These are phyloP conservation scores for Hypomecis punctinalis DNA, from an alignment of 2,888 invertebrate species.

Conservation along the genomic window DNA sequence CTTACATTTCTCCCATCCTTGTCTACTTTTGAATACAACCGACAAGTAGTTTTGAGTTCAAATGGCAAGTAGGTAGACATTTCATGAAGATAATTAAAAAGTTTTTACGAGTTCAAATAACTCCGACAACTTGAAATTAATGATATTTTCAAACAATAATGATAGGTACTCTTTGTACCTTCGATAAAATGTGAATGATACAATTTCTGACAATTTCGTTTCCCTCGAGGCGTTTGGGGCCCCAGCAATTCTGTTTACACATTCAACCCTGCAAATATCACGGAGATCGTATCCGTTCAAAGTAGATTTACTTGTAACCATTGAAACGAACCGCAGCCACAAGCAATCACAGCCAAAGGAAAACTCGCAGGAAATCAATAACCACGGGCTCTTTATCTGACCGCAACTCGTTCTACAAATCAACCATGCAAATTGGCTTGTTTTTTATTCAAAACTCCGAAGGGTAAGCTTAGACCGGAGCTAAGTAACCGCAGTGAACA, in stretches of 20 bases:
- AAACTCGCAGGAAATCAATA: conserved; percentile 53
- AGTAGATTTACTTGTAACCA: conserved; percentile 38
- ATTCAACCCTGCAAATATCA: conserved; percentile 6
- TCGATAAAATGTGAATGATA: too few relatives aligned
- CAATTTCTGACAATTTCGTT: too few relatives aligned
- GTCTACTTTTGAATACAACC: too few relatives aligned
- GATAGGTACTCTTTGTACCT: too few relatives aligned
- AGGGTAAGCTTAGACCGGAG: conserved; percentile 5
- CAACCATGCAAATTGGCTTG: conserved; percentile 57
- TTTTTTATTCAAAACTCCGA: conserved; percentile 54
- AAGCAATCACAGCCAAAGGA: conserved; percentile 35
- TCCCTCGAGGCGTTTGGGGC: too few relatives aligned
- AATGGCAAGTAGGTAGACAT: too few relatives aligned
- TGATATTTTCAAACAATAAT: too few relatives aligned
- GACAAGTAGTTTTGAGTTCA: too few relatives aligned
- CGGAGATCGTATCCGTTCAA: conserved; percentile 12
- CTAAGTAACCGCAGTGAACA: background rate
- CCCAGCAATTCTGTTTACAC: background rate
- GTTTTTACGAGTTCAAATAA: too few relatives aligned
- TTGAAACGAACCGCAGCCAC: conserved; percentile 36
- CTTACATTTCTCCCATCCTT: too few relatives aligned
- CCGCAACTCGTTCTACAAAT: conserved; percentile 51
- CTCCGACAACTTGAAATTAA: too few relatives aligned
- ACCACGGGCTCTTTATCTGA: conserved; percentile 46
- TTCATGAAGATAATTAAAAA: too few relatives aligned